Evolutionary conservation across 2,113 vertebrate species (phyloP).

Genomic region (Bos taurus): ARS-UCD2.0 NC_037357.1:122879001-122879500

Average conservation of each 20-base stretch:
- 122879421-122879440: slow-evolving; percentile 28
- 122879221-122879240: slow-evolving; percentile 47
- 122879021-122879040: slow-evolving; percentile 24
- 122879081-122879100: slow-evolving; percentile 20
- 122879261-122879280: slow-evolving; percentile 30
- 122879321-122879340: slow-evolving; percentile 33
- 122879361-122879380: slow-evolving; percentile 53
- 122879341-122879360: slow-evolving; percentile 39
- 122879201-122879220: slow-evolving; percentile 43
- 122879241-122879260: slow-evolving; percentile 31
- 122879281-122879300: slow-evolving; percentile 22
- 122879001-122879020: slow-evolving; percentile 41
- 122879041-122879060: neutral
- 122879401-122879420: slow-evolving; percentile 44
- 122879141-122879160: neutral
- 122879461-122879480: slow-evolving; percentile 46
- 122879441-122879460: slow-evolving; percentile 38
- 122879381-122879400: slow-evolving; percentile 9
- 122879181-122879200: slow-evolving; percentile 48
- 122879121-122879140: neutral
- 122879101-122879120: slow-evolving; percentile 11
- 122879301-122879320: slow-evolving; percentile 26
- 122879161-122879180: slow-evolving; percentile 17
- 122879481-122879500: slow-evolving; percentile 47
- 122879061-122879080: slow-evolving; percentile 27